Conservation (phyloP, 2,888 invertebrate species). For the Xanthostigma xanthostigma region DNA sequence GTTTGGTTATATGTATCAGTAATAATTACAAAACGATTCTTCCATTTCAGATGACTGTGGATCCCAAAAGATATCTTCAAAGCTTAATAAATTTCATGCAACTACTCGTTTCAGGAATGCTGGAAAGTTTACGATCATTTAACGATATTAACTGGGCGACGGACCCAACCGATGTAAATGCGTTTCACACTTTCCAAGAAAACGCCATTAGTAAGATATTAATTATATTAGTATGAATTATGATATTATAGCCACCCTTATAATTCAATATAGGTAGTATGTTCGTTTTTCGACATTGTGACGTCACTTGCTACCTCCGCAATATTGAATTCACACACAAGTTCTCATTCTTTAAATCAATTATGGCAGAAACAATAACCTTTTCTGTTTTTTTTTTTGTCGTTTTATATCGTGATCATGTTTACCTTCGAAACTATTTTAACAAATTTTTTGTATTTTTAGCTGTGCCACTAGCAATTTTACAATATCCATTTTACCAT, state of each 20-base stretch:
- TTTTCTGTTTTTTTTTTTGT: no score
- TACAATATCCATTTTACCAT: slow-evolving; percentile 73
- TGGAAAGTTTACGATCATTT: slow-evolving; percentile 36
- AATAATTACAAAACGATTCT: no score
- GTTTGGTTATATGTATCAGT: no score
- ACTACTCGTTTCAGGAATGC: slow-evolving; percentile 33
- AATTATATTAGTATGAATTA: background rate
- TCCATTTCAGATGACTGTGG: slow-evolving; percentile 33
- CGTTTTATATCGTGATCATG: no score
- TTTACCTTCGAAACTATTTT: no score
- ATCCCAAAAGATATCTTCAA: slow-evolving; percentile 42
- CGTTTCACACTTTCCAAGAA: slow-evolving; percentile 63
- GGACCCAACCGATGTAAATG: slow-evolving; percentile 66
- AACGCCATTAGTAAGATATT: slow-evolving; percentile 60
- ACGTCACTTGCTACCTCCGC: no score
- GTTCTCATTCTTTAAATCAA: no score
- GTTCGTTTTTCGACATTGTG: no score
- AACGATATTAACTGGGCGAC: slow-evolving; percentile 55
- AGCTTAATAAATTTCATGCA: slow-evolving; percentile 54
- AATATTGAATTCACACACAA: no score
- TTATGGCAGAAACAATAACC: no score
- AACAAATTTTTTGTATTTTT: slow-evolving; percentile 17
- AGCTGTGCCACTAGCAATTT: slow-evolving; percentile 73
- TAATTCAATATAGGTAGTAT: no score
- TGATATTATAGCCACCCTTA: slow-evolving; percentile 12